Conservation (phyloP, 2,797 vertebrate genomes). For the Cheirogaleus major region DNA sequence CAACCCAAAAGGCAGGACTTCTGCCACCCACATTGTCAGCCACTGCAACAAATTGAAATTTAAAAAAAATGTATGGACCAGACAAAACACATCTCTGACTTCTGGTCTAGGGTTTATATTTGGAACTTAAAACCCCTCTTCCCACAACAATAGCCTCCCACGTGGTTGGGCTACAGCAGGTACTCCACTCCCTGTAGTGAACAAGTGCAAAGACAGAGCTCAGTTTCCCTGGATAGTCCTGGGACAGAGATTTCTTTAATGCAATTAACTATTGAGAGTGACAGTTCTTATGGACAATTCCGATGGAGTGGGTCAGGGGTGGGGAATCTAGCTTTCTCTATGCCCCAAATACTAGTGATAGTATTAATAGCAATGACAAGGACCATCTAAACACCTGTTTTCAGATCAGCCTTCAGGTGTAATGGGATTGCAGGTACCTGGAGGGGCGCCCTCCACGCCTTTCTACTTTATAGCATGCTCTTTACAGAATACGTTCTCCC, state of each 20-base stretch:
- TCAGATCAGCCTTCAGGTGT: not conserved
- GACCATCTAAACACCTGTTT: not conserved
- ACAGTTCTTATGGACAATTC: not conserved
- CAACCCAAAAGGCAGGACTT: not conserved
- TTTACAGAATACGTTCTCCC: not conserved
- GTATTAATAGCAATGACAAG: not conserved
- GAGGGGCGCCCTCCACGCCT: not conserved
- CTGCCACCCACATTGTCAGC: not conserved
- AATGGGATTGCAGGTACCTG: not conserved
- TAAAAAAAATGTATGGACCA: not conserved
- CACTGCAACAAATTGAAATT: not conserved
- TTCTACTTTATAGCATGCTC: not conserved
- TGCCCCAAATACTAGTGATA: not conserved
- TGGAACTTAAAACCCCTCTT: not conserved
- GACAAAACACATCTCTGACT: conserved; percentile 9
- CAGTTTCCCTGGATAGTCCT: not conserved
- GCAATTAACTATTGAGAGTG: not conserved
- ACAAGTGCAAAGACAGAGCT: not conserved
- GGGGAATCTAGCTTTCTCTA: not conserved
- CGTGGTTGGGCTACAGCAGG: not conserved
- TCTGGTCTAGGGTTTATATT: conserved; percentile 15
- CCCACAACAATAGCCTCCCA: not conserved
- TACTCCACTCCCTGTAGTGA: not conserved
- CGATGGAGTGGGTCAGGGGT: not conserved
- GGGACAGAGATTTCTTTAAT: not conserved